Conservation (phyloP, 2,113 vertebrate genomes). For the Sarotherodon lohbergeri region DNA sequence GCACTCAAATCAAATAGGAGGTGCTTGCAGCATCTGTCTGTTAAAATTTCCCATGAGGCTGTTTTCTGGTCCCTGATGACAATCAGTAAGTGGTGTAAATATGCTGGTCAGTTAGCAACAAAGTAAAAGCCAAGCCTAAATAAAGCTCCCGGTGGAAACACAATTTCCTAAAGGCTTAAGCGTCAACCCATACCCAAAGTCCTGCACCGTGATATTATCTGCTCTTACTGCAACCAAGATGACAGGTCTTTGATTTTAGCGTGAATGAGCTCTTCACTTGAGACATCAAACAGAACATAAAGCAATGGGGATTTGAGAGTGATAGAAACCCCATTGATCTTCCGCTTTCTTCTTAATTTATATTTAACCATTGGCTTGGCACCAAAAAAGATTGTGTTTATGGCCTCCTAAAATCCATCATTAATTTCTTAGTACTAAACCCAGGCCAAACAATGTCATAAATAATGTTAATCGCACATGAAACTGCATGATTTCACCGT, state of each 20-base stretch:
- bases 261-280: slow-evolving; percentile 58
- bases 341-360: slow-evolving; percentile 73
- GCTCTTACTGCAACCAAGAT: slow-evolving; percentile 52
- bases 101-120: background rate
- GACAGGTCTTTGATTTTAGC: slow-evolving; percentile 70
- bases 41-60: background rate
- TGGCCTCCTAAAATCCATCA: slow-evolving; percentile 62
- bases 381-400: slow-evolving; percentile 66
- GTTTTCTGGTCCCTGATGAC: background rate
- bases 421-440: slow-evolving; percentile 66
- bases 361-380: slow-evolving; percentile 70
- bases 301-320: slow-evolving; percentile 68
- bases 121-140: background rate
- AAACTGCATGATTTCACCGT: slow-evolving; percentile 41
- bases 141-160: slow-evolving; percentile 24
- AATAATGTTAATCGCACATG: slow-evolving; percentile 59
- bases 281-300: slow-evolving; percentile 75
- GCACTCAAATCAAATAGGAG: background rate
- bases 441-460: slow-evolving; percentile 51
- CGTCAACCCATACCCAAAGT: slow-evolving; percentile 23
- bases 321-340: slow-evolving; percentile 70
- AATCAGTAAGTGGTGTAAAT: background rate
- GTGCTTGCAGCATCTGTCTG: background rate
- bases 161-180: slow-evolving; percentile 38
- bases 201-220: slow-evolving; percentile 57